Conservation (phyloP, 2,113 vertebrate species). For the Terrapene triunguis region DNA sequence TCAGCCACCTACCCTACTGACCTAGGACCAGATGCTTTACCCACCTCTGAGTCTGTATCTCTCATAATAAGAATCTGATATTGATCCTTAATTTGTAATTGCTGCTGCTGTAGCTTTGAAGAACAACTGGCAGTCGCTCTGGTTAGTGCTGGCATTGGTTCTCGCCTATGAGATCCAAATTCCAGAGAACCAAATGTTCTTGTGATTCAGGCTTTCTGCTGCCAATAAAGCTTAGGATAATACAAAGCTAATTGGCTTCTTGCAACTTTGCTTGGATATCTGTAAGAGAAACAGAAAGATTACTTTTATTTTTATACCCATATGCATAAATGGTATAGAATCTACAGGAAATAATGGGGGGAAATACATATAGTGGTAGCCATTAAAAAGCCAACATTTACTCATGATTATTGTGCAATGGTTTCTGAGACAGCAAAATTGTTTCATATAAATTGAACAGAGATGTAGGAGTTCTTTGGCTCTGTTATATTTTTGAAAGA, state of each 20-base stretch:
- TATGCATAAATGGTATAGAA: neutral
- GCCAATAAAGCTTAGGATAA: slow-evolving; percentile 83
- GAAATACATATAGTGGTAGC: neutral
- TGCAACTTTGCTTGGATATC: slow-evolving; percentile 81
- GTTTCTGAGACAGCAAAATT: slow-evolving; percentile 10
- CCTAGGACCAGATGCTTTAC: neutral
- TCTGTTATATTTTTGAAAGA: neutral
- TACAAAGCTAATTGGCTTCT: slow-evolving; percentile 83
- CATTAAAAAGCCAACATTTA: slow-evolving; percentile 12
- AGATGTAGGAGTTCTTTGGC: neutral
- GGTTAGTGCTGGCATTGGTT: slow-evolving; percentile 78
- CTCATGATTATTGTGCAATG: neutral
- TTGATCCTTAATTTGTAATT: slow-evolving; percentile 59
- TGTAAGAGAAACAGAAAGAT: slow-evolving; percentile 76
- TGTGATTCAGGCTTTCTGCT: slow-evolving; percentile 80
- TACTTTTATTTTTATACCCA: slow-evolving; percentile 65
- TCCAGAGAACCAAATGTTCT: slow-evolving; percentile 85
- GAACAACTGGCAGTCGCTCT: slow-evolving; percentile 79
- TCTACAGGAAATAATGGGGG: slow-evolving; percentile 11
- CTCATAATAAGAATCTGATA: slow-evolving; percentile 43
- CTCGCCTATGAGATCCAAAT: slow-evolving; percentile 75
- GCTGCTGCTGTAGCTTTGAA: slow-evolving; percentile 79
- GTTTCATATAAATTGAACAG: neutral
- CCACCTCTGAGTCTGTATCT: slow-evolving; percentile 21
- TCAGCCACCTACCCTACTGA: neutral